phyloP scores from a whole-genome alignment of 2,113 vertebrate genomes.

The Eubucco bourcierii region DNA sequence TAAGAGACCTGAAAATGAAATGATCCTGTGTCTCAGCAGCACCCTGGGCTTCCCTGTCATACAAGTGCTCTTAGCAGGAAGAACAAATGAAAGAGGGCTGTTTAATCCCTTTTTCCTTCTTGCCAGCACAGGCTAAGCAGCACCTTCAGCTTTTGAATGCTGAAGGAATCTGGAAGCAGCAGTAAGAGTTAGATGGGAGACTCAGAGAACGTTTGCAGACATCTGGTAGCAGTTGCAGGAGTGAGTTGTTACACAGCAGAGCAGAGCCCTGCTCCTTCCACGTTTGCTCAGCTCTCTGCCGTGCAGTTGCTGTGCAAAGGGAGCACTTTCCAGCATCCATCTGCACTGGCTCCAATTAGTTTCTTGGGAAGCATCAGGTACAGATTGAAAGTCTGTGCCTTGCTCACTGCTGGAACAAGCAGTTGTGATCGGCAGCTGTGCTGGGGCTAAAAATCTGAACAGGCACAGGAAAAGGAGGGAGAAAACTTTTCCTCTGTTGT shows the following conservation, averaged over 20 bases:
- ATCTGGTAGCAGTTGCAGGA: conserved; percentile 21
- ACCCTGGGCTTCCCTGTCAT: neutral
- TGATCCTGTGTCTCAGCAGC: neutral
- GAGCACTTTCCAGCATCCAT: neutral
- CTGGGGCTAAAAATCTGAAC: neutral
- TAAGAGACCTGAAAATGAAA: neutral
- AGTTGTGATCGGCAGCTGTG: neutral
- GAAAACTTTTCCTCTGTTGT: neutral
- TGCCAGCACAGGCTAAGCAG: neutral
- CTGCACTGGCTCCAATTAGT: neutral
- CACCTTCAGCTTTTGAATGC: neutral
- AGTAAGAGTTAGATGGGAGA: neutral
- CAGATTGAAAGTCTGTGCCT: neutral
- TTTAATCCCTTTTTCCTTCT: neutral
- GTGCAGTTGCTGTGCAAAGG: neutral
- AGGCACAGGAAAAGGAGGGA: neutral
- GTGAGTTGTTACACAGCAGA: neutral
- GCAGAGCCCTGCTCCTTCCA: neutral
- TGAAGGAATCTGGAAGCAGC: neutral
- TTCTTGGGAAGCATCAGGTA: neutral
- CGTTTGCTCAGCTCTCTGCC: neutral
- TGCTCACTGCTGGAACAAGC: neutral
- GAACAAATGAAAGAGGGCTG: neutral
- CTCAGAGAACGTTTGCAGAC: neutral
- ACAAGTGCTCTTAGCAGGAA: neutral